Base-by-base conservation (phyloP, 2,888 invertebrate species). In the Catonia carolina region DNA sequence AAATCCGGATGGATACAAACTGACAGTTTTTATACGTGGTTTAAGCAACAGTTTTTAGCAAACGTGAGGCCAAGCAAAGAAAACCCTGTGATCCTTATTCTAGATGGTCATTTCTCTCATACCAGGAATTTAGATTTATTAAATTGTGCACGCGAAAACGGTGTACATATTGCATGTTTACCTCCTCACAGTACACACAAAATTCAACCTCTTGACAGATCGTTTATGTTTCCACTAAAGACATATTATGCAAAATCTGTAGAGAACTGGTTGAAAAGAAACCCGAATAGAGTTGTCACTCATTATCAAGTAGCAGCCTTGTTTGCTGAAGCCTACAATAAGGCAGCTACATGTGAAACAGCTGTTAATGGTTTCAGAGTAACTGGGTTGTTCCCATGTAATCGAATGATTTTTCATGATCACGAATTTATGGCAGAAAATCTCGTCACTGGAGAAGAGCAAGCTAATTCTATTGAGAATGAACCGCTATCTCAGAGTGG, bases 1-100 rank as follows among this genome's bases (percentile, higher is more conserved):
- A 27, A 10, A 3, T 31, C 48, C 8, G 48, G 48, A 12, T 48
- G 48, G 48, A 23, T 48, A 4, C 27, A 27, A 48, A 14, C 58
- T 14, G 56, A 66, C n/a, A 53, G 68, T 3, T 69, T 69, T 59
- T 58, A 65, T 1, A 52, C 66, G 37, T 69, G 69, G 69, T 61
- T 70, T 23, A n/a, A n/a, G n/a, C 51, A 64, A 20, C 68, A 70
- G 61, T 67, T 68, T 42, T 54, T 64, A 15, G 17, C 54, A 0
- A 37, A 47, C 17, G 55, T 64, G 15, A 66, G 65, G 15, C 65
- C 65, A 7, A 56, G 62, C 17, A 37, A 51, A 49, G 60, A 64
- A 31, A 47, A 64, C 49, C 64, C 63, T 31, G 62, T 50, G 62
- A 27, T 66, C 10, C 53, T 66, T 5, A 18, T 54, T 1, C 22